Percentiles rank a stretch among this genome's conserved stretches.
Evolutionary conservation across 30 jellyfish, hydroid and myxozoan species (phyloP).

Genomic region (Calvadosia cruxmelitensis): DNA sequence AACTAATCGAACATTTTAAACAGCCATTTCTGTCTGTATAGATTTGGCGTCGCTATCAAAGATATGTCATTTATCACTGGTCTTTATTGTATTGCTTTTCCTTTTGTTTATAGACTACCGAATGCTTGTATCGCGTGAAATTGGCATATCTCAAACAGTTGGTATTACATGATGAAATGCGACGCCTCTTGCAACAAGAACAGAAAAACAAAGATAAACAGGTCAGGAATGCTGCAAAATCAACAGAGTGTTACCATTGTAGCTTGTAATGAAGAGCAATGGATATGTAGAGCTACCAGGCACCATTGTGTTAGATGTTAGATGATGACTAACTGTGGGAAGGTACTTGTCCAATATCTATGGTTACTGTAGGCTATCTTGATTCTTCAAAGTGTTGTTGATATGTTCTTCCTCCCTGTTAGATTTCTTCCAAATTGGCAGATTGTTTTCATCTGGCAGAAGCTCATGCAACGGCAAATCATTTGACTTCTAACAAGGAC

Average conservation of each 20-base stretch:
- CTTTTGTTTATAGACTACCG: conserved; percentile 14
- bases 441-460: background rate
- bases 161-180: conserved; percentile 20
- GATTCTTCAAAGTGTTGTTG: too few species aligned
- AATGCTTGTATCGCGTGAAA: conserved; percentile 3
- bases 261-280: background rate
- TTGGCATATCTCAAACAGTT: conserved; percentile 11
- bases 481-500: too few species aligned
- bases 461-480: background rate
- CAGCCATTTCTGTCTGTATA: too few species aligned
- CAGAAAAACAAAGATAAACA: too few species aligned
- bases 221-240: background rate
- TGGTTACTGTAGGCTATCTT: too few species aligned
- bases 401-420: background rate
- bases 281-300: too few species aligned
- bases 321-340: too few species aligned
- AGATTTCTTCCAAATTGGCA: background rate
- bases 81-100: background rate
- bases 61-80: background rate
- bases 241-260: background rate
- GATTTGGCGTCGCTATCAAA: too few species aligned
- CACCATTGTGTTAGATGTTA: too few species aligned
- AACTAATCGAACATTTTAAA: too few species aligned
- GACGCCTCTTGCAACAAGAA: conserved; percentile 17
- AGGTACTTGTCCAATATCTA: too few species aligned